Evolutionary conservation across 2,888 invertebrate species (phyloP), one percentile per base, ranked within the genome.

Genomic region (Leptinotarsa peninsularis): DNA sequence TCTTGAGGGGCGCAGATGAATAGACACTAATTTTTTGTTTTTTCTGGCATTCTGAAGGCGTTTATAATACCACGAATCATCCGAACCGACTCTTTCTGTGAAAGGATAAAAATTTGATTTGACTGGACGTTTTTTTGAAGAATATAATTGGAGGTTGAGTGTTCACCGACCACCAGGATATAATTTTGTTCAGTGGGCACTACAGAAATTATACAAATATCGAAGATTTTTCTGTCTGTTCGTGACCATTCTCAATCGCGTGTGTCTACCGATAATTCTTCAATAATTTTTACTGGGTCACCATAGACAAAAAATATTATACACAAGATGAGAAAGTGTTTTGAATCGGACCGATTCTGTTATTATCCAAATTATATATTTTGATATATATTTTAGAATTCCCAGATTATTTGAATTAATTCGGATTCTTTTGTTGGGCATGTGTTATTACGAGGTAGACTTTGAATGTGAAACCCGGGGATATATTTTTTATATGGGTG

Each of bases 291-390:
- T 83, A 85, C 79, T 84, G 83, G 86, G 85, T 85, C 85, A 85
- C 84, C 84, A 83, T 82, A 83, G 84, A 83, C 83, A 85, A 84
- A 85, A 83, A 78, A 80, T 78, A 77, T 78, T 72, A 77, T 74
- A 76, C 72, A 81, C 58, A 43, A 63, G 76, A 81, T 76, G 80
- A 81, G 81, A 81, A 82, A 82, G 81, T 82, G 82, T 82, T 84
- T 83, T 81, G 80, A 80, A 81, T 84, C 77, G 77, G 67, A 77
- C 81, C 83, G 80, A 82, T 84, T 83, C 78, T 79, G 81, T 84
- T 83, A 85, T 86, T 86, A 85, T 83, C 83, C 84, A 85, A 86
- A 86, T 86, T 86, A 86, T 86, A 86, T 82, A 85, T 84, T 84
- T 83, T 84, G 82, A 83, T 84, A 84, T 74, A 68, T 74, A 75